Base-by-base conservation (phyloP, 2,113 vertebrate genomes). In the Psittacara wagleri region DNA sequence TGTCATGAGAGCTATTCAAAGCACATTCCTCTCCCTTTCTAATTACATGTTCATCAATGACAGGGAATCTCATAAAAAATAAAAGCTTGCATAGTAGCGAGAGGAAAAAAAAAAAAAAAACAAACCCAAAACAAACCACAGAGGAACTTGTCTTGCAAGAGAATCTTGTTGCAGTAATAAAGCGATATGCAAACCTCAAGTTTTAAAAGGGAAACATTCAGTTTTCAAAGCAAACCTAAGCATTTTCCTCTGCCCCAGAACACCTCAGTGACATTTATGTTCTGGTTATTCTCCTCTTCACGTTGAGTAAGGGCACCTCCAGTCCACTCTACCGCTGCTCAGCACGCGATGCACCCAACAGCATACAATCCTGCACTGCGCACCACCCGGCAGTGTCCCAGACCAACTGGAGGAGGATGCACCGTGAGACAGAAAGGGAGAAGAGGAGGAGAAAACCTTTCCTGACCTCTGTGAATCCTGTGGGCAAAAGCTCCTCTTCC, bases 131-230 rank as follows among this genome's bases (percentile, higher is more conserved):
- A 46, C 17, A 57, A 84, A 75, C 9, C 39, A 48, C 77, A 66
- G 35, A 81, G 13, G 13, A 75, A 81, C 70, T 75, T 72, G 52
- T 52, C 68, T 74, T 77, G 68, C 61, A 75, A 52, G 29, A 70
- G 33, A 75, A 39, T 49, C 54, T 80, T 84, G 90, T 4, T 88
- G 64, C 11, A 35, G 18, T 69, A 69, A 68, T 62, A 61, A 74
- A 78, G 41, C 52, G n/a, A 64, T 59, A 49, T 70, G n/a, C 29
- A 16, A 48, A 25, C 51, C 44, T 86, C 33, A 70, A 10, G 15
- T 52, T 91, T 88, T 84, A 59, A 83, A 92, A 76, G 9, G 28
- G 37, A 86, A 86, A 64, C 7, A 11, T n/a, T 37, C 57, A 79
- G 19, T 61, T 75, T 92, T 88, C 6, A 3, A 27, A 73, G 70